Evolutionary conservation across 2,888 invertebrate species (phyloP).

Genomic region (Xylophagus ater): DNA sequence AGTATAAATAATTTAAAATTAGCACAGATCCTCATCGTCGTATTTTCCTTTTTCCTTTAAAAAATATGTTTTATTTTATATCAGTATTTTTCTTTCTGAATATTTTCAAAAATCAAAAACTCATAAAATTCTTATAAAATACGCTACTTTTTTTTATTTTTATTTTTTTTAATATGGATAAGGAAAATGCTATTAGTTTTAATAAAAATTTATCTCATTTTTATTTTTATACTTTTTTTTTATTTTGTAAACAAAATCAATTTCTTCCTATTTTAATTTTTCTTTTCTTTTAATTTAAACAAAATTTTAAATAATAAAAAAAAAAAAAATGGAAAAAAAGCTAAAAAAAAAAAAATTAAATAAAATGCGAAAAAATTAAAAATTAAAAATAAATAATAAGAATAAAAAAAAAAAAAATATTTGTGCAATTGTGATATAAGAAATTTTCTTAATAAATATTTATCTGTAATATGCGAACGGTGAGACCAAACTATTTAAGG

Average conservation of each 20-base stretch:
- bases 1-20: too few relatives aligned
- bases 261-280: neutral
- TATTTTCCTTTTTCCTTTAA: too few relatives aligned
- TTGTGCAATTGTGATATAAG: constrained; percentile 17
- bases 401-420: constrained; percentile 11
- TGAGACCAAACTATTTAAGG: constrained; percentile 18
- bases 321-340: neutral
- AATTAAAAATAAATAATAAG: too few relatives aligned
- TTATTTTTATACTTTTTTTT: neutral
- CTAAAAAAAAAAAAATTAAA: constrained; percentile 7
- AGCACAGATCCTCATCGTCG: too few relatives aligned
- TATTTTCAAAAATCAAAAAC: too few relatives aligned
- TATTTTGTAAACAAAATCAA: neutral
- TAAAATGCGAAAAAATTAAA: constrained; percentile 8
- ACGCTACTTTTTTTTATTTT: too few relatives aligned
- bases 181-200: constrained; percentile 1
- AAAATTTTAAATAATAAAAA: neutral
- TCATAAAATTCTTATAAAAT: too few relatives aligned
- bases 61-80: too few relatives aligned
- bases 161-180: too few relatives aligned
- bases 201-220: neutral
- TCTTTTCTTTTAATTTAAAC: neutral
- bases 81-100: too few relatives aligned
- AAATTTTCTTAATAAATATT: constrained; percentile 16
- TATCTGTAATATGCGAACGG: constrained; percentile 17